Base-by-base conservation (phyloP, 1,140 invertebrate species). In the Musca vetustissima region DNA sequence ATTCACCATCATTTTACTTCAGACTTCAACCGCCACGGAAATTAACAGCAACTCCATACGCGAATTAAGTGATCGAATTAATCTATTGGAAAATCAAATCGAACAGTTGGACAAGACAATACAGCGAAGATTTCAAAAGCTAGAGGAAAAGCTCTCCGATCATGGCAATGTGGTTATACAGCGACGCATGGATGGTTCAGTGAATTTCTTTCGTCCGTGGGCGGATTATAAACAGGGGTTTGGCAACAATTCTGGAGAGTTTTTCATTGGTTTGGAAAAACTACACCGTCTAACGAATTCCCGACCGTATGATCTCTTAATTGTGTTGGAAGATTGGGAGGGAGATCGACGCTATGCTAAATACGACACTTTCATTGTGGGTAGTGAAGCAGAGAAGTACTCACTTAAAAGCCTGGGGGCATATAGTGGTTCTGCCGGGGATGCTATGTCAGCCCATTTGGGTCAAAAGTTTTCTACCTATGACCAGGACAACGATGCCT, bases 401-500 rank as follows among this genome's bases (percentile, higher is more conserved):
- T 81, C 85, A 25, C 84, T 91, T n/a, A 85, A 85, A 70, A 80
- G 87, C 1, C 76, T 92, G 0, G 86, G 86, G 7, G 84, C 85
- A 57, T 91, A 88, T 75, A 83, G 83, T 43, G 90, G 90, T n/a
- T 87, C 87, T 72, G 87, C 87, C 68, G 87, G 84, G 14, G 88
- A 92, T 77, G 88, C 89, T 0, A 76, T 92, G 36, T 80, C 83
- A n/a, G 3, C 3, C 47, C 90, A 91, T 74, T 87, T 89, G 64
- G 87, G 86, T 0, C 87, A 87, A 75, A 86, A 86, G 74, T 92
- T 91, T 80, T 89, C 88, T 36, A 90, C 90, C 0, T 80, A 83
- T 15, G 91, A 92, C 71, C 74, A 84, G 14, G 90, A 92, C 76
- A 88, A 91, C 73, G 61, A 57, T 69, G 28, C 15, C 15, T 6